Percentiles rank a stretch among this genome's conserved stretches.
These are phyloP conservation scores for Hipparchia semele DNA, from an alignment of 2,888 invertebrate species.

Conservation along the genomic window DNA sequence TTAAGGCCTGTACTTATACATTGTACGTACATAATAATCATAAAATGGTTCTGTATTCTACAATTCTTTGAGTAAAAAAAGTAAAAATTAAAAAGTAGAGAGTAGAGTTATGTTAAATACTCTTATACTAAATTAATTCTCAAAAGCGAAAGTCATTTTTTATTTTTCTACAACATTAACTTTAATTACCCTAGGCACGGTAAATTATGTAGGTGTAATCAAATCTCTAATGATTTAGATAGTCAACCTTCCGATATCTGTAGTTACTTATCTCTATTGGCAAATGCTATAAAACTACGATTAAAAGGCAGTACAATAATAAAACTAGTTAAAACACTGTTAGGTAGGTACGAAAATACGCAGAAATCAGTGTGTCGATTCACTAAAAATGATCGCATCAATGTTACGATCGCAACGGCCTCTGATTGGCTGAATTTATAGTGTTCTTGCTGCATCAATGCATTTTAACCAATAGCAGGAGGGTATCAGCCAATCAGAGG, in stretches of 20 bases:
- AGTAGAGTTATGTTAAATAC: too few species aligned
- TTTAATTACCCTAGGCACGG: not conserved
- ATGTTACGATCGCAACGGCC: too few species aligned
- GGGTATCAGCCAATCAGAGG: too few species aligned
- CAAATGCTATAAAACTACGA: not conserved
- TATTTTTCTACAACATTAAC: too few species aligned
- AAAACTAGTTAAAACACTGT: too few species aligned
- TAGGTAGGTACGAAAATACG: not conserved
- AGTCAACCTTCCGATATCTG: not conserved
- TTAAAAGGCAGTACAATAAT: too few species aligned
- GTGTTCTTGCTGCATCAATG: too few species aligned
- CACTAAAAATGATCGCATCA: too few species aligned
- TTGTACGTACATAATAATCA: not conserved
- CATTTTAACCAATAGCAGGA: too few species aligned
- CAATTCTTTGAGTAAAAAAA: too few species aligned
- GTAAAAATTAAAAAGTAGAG: too few species aligned
- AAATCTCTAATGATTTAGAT: not conserved
- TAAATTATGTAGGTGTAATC: not conserved
- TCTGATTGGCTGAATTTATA: too few species aligned
- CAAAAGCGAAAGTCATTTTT: not conserved
- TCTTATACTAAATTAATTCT: not conserved
- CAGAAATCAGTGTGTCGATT: not conserved
- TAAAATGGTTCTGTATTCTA: not conserved
- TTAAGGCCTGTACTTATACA: not conserved
- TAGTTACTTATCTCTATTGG: not conserved